Base-by-base conservation (phyloP, 2,113 vertebrate genomes). In the Halcyon malimbica region DNA sequence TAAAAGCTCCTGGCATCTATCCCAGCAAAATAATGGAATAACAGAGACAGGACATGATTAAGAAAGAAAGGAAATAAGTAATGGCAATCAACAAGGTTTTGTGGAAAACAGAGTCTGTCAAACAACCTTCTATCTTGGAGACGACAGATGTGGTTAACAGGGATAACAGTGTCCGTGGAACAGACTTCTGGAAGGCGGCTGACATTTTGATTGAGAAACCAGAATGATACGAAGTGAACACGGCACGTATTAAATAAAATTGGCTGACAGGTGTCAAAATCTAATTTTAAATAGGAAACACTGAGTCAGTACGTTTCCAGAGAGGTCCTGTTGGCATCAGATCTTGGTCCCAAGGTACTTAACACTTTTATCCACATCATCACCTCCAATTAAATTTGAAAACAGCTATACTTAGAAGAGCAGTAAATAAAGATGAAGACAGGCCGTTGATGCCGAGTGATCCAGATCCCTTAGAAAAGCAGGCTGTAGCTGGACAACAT, bases 1-100 rank as follows among this genome's bases (percentile, higher is more conserved):
- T 85, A 70, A 50, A 93, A 95, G 60, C 23, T 70, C 71, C 71
- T 97, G 94, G 87, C 87, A 91, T 37, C 48, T 82, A 74, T 93
- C 78, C 90, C 85, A 96, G 90, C 67, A 95, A 95, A 96, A 95
- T 93, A 96, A 94, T 62, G 70, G 24, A 91, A 91, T 41, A 94
- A 78, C 2, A 0, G 73, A 94, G 87, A 96, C 92, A 96, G 92
- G 94, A 96, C 93, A 93, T 79, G 94, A 96, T 93, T 96, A 96
- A 96, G 91, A 96, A 96, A 97, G 91, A 96, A 94, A 96, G 95
- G 96, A 96, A 97, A 67, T 93, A 97, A 93, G 93, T 69, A 93
- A 91, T 6, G 3, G 85, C 78, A 85, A 88, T 91, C 94, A 96
- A 94, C 94, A 90, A 91, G 74, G 87, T 93, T 94, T 83, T 95